These are phyloP conservation scores for Synodontis membranacea DNA, from an alignment of 2,113 vertebrate genomes.

Conservation along the genomic window DNA sequence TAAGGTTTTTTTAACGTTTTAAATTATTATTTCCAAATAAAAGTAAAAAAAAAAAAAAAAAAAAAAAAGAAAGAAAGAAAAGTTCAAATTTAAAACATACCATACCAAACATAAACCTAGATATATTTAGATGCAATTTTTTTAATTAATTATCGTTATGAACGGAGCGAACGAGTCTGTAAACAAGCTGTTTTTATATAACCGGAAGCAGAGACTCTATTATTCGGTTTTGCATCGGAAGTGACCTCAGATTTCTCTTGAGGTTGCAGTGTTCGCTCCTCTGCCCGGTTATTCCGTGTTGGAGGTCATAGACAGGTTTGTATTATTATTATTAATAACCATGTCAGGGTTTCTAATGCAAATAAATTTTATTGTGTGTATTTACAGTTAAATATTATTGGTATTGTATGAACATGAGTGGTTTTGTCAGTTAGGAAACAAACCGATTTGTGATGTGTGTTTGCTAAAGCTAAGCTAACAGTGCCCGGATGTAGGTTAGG, in stretches of 20 bases:
- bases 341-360: background rate
- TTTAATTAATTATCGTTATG: background rate
- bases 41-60: background rate
- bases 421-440: background rate
- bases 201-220: background rate
- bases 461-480: background rate
- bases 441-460: background rate
- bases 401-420: too few species aligned
- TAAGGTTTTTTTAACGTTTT: too few species aligned
- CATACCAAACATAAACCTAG: background rate
- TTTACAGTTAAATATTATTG: background rate
- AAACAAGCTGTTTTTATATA: background rate
- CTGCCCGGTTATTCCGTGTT: background rate
- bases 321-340: background rate
- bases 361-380: background rate
- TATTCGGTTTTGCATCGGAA: background rate
- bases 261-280: background rate
- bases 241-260: background rate
- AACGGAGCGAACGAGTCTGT: background rate
- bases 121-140: background rate
- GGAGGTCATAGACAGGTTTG: slow-evolving; percentile 17
- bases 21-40: background rate
- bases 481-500: background rate
- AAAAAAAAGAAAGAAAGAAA: background rate
- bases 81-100: background rate